A percentile compares a stretch with the other conserved stretches of the same genome.
These are phyloP conservation scores for Agapornis roseicollis DNA, from an alignment of 2,113 vertebrate species.

Conservation along the genomic window DNA sequence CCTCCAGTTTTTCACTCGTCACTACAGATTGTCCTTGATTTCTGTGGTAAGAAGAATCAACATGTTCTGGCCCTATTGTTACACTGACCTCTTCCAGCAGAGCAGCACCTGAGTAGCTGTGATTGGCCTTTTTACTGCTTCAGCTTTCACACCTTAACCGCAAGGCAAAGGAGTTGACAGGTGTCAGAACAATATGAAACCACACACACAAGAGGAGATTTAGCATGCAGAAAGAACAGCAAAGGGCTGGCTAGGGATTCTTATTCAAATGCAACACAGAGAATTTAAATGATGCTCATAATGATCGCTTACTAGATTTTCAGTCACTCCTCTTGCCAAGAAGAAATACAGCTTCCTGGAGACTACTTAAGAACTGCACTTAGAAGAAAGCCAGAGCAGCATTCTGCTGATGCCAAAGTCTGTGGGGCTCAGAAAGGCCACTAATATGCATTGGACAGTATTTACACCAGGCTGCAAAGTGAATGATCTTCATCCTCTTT, in stretches of 20 bases:
- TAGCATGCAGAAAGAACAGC: neutral
- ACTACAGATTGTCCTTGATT: neutral
- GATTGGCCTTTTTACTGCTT: accelerated
- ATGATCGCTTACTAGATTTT: neutral
- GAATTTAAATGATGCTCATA: neutral
- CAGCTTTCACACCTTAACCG: neutral
- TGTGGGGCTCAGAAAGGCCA: neutral
- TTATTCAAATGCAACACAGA: neutral
- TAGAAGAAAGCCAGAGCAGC: neutral
- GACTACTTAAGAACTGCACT: neutral
- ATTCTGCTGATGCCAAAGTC: neutral
- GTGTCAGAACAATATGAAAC: neutral
- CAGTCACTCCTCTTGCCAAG: neutral
- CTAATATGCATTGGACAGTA: neutral
- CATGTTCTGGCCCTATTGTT: neutral
- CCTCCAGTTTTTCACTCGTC: neutral
- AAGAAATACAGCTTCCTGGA: neutral
- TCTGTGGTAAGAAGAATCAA: neutral
- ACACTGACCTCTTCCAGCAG: neutral
- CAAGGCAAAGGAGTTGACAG: neutral
- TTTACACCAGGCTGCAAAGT: neutral
- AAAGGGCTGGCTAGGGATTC: neutral
- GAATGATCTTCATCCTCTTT: neutral
- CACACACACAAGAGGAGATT: neutral
- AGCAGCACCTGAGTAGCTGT: neutral